A percentile compares a stretch with the other conserved stretches of the same genome.
Conservation (phyloP, 2,113 vertebrate genomes). For the human region GRCh38 chr15:60662501-60663000, state of each 20-base stretch:
- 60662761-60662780: conserved; percentile 32
- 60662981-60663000: not conserved
- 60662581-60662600: conserved; percentile 59
- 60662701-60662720: conserved; percentile 57
- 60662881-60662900: not conserved
- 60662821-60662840: not conserved
- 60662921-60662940: not conserved
- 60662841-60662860: not conserved
- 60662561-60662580: not conserved
- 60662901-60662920: not conserved
- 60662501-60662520: conserved; percentile 67
- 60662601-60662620: conserved; percentile 42
- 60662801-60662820: not conserved
- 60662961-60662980: not conserved
- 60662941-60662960: not conserved
- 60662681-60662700: conserved; percentile 57
- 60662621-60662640: conserved; percentile 58
- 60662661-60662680: conserved; percentile 61
- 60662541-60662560: conserved; percentile 47
- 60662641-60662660: not conserved
- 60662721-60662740: conserved; percentile 70
- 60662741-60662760: conserved; percentile 58
- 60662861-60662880: not conserved
- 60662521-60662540: conserved; percentile 45
- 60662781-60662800: not conserved